Percentiles rank a stretch among this genome's conserved stretches.
Conservation (phyloP, 2,797 vertebrate genomes). For the Muscicapa striata region DNA sequence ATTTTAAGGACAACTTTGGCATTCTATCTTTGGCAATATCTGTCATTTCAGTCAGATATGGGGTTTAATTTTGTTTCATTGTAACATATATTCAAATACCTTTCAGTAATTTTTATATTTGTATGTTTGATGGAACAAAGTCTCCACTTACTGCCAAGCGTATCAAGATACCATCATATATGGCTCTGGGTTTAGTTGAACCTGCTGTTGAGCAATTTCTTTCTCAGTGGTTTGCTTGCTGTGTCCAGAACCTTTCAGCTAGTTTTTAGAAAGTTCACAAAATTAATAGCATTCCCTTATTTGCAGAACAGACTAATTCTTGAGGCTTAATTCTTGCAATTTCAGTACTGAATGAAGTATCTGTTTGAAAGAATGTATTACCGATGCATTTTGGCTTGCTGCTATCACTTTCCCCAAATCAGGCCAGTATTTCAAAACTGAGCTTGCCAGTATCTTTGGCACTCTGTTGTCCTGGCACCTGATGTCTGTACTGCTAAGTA, state of each 20-base stretch:
- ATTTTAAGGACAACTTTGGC: not conserved
- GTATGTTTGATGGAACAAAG: not conserved
- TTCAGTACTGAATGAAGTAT: not conserved
- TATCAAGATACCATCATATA: not conserved
- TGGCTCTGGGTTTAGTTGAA: not conserved
- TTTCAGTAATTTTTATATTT: not conserved
- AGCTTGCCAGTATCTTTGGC: slow-evolving; percentile 33
- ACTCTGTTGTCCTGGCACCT: not conserved
- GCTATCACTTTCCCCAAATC: not conserved
- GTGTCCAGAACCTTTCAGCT: not conserved
- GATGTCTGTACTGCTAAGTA: not conserved
- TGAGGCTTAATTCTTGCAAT: not conserved
- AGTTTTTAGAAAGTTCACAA: not conserved
- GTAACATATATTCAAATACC: not conserved
- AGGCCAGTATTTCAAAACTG: not conserved
- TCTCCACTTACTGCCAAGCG: not conserved
- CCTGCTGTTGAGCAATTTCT: not conserved
- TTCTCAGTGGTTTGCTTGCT: not conserved
- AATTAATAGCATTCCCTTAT: not conserved
- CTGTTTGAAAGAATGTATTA: not conserved
- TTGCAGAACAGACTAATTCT: not conserved
- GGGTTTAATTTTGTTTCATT: not conserved
- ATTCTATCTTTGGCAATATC: not conserved
- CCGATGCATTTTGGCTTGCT: not conserved
- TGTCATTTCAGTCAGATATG: not conserved